Conservation (phyloP, 2,888 invertebrate genomes). For the Trimorus sp. region DNA sequence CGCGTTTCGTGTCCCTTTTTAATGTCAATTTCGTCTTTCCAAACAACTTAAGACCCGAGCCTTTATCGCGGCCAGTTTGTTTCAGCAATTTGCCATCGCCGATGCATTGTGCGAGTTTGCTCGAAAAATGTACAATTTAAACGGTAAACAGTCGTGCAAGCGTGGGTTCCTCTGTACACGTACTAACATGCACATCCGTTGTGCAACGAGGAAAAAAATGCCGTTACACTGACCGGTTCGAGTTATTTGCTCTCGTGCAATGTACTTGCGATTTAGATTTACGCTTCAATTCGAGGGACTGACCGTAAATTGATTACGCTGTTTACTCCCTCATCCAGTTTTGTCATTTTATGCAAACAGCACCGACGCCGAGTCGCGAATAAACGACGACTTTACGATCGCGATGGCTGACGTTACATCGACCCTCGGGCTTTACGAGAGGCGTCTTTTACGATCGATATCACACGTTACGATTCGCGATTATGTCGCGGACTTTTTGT, state of each 20-base stretch:
- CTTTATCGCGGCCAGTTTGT: not conserved
- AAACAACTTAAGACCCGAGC: conserved; percentile 5
- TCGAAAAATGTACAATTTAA: not conserved
- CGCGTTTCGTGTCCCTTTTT: conserved; percentile 10
- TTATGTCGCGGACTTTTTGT: too few relatives aligned
- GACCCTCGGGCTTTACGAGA: conserved; percentile 26
- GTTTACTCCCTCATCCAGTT: conserved; percentile 40
- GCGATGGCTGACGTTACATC: not conserved
- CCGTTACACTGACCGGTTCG: not conserved
- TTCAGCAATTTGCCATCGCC: not conserved
- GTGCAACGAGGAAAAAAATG: not conserved
- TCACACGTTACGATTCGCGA: conserved; percentile 29
- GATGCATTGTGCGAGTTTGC: not conserved
- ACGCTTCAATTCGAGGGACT: conserved; percentile 24
- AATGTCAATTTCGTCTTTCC: not conserved
- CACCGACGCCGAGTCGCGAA: conserved; percentile 17
- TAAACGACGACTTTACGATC: conserved; percentile 36
- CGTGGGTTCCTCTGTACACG: too few relatives aligned
- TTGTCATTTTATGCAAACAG: conserved; percentile 41
- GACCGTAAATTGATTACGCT: conserved; percentile 44
- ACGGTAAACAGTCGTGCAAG: not conserved
- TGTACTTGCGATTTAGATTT: conserved; percentile 25
- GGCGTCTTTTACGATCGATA: conserved; percentile 34
- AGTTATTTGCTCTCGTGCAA: conserved; percentile 11
- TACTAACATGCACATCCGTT: too few relatives aligned